A percentile compares a stretch with the other conserved stretches of the same genome.
phyloP scores from a whole-genome alignment of 2,113 vertebrate species.

The Ammospiza nelsoni region DNA sequence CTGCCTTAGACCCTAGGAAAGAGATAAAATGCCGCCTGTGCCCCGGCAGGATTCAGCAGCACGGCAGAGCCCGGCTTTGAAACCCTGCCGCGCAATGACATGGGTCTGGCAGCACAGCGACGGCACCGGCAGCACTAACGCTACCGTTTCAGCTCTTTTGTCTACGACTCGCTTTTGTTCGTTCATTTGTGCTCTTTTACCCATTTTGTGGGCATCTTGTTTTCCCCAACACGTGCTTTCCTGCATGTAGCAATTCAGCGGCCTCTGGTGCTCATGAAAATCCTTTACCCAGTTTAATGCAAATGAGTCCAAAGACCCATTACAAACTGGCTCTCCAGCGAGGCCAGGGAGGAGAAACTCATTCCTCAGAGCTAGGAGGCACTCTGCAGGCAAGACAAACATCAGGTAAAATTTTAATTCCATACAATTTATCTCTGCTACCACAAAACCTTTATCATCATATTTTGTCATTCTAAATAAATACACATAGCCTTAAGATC shows the following conservation, averaged over 20 bases:
- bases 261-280: background rate
- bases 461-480: background rate
- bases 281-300: background rate
- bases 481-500: fast-evolving
- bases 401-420: background rate
- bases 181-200: background rate
- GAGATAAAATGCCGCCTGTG: too few species aligned
- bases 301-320: background rate
- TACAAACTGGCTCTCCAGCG: background rate
- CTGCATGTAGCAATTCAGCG: background rate
- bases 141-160: background rate
- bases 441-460: background rate
- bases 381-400: background rate
- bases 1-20: fast-evolving
- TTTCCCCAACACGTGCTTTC: background rate
- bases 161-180: background rate
- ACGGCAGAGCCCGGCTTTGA: fast-evolving
- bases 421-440: background rate
- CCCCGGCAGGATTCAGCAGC: fast-evolving
- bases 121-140: background rate
- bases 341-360: background rate
- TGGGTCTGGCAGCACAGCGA: fast-evolving
- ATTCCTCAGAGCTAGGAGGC: background rate
- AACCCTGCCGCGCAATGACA: background rate
- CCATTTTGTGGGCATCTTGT: background rate